These are phyloP conservation scores for Noctuana brunneofusca DNA, from an alignment of 2,888 invertebrate genomes.

Conservation along the genomic window DNA sequence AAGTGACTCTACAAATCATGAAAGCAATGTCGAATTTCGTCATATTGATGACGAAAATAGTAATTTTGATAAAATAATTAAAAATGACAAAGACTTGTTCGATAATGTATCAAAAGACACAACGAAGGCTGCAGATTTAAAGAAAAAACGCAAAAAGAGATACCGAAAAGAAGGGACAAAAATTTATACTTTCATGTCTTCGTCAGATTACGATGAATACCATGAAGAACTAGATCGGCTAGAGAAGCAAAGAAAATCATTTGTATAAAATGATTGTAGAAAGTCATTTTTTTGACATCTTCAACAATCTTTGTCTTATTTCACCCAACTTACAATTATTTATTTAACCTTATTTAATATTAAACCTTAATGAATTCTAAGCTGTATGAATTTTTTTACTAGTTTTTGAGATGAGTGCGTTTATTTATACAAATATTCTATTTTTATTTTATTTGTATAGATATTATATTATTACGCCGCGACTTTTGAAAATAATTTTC, in stretches of 20 bases:
- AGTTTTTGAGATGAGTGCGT: too few species aligned
- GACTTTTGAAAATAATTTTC: too few species aligned
- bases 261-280: background rate
- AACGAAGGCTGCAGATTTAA: background rate
- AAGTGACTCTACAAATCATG: background rate
- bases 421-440: too few species aligned
- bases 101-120: background rate
- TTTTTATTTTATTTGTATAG: too few species aligned
- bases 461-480: too few species aligned
- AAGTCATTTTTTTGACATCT: too few species aligned
- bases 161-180: conserved; percentile 29
- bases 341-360: too few species aligned
- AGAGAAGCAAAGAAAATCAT: conserved; percentile 14
- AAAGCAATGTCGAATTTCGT: background rate
- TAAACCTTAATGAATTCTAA: too few species aligned
- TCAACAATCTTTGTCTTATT: too few species aligned
- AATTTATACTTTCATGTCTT: conserved; percentile 39
- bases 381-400: too few species aligned
- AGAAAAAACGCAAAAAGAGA: conserved; percentile 25
- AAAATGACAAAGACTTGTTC: conserved; percentile 15
- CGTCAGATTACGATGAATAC: conserved; percentile 42
- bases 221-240: conserved; percentile 22
- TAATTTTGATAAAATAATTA: conserved; percentile 15
- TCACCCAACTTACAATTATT: too few species aligned
- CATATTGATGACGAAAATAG: background rate